Percentiles rank a stretch among this genome's conserved stretches.
Evolutionary conservation across 2,888 invertebrate genomes (phyloP).

Genomic region (Sinotaia quadrata): DNA sequence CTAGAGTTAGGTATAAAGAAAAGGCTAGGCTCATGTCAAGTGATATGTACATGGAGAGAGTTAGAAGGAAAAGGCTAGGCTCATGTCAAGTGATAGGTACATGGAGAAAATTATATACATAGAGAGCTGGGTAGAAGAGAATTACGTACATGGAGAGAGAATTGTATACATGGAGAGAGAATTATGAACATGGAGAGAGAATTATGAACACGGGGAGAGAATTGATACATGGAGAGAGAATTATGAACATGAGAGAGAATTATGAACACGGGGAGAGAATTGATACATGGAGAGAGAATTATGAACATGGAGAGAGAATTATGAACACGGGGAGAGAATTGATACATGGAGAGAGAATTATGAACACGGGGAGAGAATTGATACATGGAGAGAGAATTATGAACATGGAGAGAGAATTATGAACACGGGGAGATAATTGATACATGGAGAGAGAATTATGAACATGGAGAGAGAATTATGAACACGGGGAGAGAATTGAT

Average conservation of each 20-base stretch:
- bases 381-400: conserved; percentile 7
- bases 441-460: conserved; percentile 1
- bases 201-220: too few relatives aligned
- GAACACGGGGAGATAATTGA: too few relatives aligned
- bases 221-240: not conserved
- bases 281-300: not conserved
- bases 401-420: conserved; percentile 1
- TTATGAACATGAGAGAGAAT: not conserved
- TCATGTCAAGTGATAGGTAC: too few relatives aligned
- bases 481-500: not conserved
- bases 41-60: too few relatives aligned
- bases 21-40: too few relatives aligned
- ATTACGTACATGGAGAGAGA: too few relatives aligned
- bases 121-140: too few relatives aligned
- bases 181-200: too few relatives aligned
- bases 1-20: too few relatives aligned
- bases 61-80: too few relatives aligned
- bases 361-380: not conserved
- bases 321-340: not conserved
- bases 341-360: not conserved
- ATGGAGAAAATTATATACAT: too few relatives aligned
- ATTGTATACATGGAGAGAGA: too few relatives aligned
- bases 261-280: not conserved
- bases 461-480: not conserved
- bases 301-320: not conserved